phyloP scores from a whole-genome alignment of 1,140 invertebrate genomes.

The Delia radicum region DNA sequence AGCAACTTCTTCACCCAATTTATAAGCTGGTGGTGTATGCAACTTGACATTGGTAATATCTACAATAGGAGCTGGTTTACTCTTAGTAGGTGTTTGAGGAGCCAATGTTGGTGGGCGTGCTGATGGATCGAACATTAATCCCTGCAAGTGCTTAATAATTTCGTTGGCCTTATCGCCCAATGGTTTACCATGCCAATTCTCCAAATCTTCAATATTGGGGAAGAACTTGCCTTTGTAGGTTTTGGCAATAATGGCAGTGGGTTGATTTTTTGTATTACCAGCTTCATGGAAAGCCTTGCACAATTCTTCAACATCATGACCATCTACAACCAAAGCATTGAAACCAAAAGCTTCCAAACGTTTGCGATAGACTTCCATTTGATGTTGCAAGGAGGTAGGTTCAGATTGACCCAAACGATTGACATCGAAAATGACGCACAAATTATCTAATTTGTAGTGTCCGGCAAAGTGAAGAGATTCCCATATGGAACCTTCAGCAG shows the following conservation, averaged over 20 bases:
- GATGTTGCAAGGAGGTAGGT: constrained; percentile 87
- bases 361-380: constrained; percentile 86
- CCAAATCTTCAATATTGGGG: constrained; percentile 82
- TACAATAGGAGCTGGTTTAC: constrained; percentile 71
- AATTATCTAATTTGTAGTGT: constrained; percentile 94
- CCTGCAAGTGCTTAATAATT: constrained; percentile 72
- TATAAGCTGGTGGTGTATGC: constrained; percentile 83
- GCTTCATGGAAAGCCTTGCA: constrained; percentile 86
- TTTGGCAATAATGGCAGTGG: constrained; percentile 92
- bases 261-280: constrained; percentile 73
- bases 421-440: constrained; percentile 95
- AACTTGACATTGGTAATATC: constrained; percentile 77
- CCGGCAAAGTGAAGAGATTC: constrained; percentile 95
- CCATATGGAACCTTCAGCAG: constrained; percentile 98
- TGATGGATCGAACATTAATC: constrained; percentile 64
- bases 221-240: constrained; percentile 95
- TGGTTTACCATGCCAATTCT: constrained; percentile 98
- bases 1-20: constrained; percentile 77
- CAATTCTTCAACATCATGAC: constrained; percentile 90
- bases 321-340: constrained; percentile 92
- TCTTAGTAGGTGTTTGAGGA: constrained; percentile 67
- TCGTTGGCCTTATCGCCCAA: constrained; percentile 78
- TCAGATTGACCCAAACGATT: constrained; percentile 97
- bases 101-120: constrained; percentile 59
- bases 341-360: constrained; percentile 91